Conservation (phyloP, 2,888 invertebrate genomes). For the Aromia moschata region DNA sequence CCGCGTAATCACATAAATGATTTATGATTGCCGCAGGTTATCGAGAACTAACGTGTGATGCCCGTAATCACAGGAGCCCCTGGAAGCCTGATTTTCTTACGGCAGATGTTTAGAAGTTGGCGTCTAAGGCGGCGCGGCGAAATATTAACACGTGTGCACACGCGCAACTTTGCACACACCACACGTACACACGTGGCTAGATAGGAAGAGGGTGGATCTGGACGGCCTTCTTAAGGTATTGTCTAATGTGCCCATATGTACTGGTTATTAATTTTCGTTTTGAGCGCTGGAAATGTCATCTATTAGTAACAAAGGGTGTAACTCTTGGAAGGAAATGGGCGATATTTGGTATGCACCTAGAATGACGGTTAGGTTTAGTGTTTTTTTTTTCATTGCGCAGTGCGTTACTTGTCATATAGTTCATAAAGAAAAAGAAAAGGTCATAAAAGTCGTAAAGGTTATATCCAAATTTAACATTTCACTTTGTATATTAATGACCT, state of each 20-base stretch:
- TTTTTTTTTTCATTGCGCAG: too few species aligned
- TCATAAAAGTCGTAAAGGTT: too few species aligned
- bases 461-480: too few species aligned
- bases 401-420: too few species aligned
- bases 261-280: slow-evolving; percentile 15
- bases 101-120: slow-evolving; percentile 28
- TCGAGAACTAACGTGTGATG: slow-evolving; percentile 25
- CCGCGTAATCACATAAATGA: slow-evolving; percentile 19
- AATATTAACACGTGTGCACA: slow-evolving; percentile 27
- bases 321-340: slow-evolving; percentile 1
- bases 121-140: slow-evolving; percentile 18
- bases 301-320: background rate
- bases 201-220: slow-evolving; percentile 30
- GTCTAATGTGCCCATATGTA: slow-evolving; percentile 27
- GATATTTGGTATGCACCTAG: too few species aligned
- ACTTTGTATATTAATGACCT: too few species aligned
- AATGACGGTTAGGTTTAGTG: too few species aligned
- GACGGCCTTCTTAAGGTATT: slow-evolving; percentile 28
- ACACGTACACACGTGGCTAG: slow-evolving; percentile 25
- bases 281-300: slow-evolving; percentile 15
- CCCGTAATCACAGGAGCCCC: slow-evolving; percentile 26
- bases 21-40: slow-evolving; percentile 24
- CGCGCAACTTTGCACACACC: slow-evolving; percentile 14
- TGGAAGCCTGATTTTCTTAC: slow-evolving; percentile 18
- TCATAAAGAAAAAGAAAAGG: too few species aligned